Base-by-base conservation (phyloP, 2,797 vertebrate genomes). In the Uromys caudimaculatus region DNA sequence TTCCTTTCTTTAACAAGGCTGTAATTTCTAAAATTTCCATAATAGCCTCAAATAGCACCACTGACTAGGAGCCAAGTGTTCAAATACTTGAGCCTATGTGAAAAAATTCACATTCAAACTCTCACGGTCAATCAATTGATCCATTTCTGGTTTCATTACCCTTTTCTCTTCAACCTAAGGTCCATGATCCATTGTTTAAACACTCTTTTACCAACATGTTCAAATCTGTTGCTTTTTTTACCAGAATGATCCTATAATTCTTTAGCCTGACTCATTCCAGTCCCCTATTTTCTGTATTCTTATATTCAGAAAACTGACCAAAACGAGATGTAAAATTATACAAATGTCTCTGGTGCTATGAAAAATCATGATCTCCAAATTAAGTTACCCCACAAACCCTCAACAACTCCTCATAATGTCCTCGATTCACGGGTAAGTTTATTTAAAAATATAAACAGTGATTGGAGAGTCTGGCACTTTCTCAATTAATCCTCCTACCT, bases 211-310 rank as follows among this genome's bases (percentile, higher is more conserved):
- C 47, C 76, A 94, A 44, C 83, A 71, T 4, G 27, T 78, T 96
- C 54, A 96, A 96, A 64, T 88, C 11, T 58, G 71, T 16, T 77
- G 16, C 8, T n/a, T 47, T 82, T 78, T 38, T 50, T 84, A 56
- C 32, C 3, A 83, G 54, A 91, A 67, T 32, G 41, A 23, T 78
- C 83, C 85, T 75, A 13, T 47, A 88, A 88, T 92, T 93, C 13
- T 56, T 35, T 85, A 73, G 6, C 24, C 29, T 96, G 58, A 95
- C 78, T 97, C 23, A 90, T 87, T 87, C 38, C 11, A 91, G 47
- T 24, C 16, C 67, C 76, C n/a, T 84, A 67, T 3, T 4, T 89
- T 91, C 19, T 93, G 5, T 97, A 71, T 71, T 96, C 38, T 60
- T 47, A 76, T 7, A 90, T 88, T 83, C 47, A 86, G 38, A 16